phyloP scores from a whole-genome alignment of 1,140 invertebrate genomes.

The Lasioglossum albipes region DNA sequence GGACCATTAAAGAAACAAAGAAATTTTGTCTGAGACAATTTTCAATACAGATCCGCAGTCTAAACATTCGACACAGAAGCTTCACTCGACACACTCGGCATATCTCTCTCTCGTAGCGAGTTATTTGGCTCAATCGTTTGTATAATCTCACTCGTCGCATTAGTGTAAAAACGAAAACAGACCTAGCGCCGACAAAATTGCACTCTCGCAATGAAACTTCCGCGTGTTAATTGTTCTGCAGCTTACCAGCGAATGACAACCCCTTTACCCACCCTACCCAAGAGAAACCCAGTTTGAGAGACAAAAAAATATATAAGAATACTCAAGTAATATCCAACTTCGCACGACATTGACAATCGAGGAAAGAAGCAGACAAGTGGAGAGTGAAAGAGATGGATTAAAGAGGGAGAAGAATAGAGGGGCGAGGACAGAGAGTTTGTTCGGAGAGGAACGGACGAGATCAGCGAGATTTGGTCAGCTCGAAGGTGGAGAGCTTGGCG shows the following conservation, averaged over 20 bases:
- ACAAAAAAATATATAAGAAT: neutral
- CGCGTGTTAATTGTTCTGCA: neutral
- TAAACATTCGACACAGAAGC: too few relatives aligned
- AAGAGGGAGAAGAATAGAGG: neutral
- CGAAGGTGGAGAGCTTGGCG: conserved; percentile 27
- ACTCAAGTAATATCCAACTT: neutral
- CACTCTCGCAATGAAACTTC: too few relatives aligned
- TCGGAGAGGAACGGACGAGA: conserved; percentile 45
- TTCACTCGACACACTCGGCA: too few relatives aligned
- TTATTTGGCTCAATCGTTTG: too few relatives aligned
- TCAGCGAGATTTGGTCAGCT: conserved; percentile 52
- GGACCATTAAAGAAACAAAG: too few relatives aligned
- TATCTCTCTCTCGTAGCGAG: too few relatives aligned
- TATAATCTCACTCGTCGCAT: too few relatives aligned
- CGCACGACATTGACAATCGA: neutral
- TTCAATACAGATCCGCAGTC: too few relatives aligned
- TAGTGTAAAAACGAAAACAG: too few relatives aligned
- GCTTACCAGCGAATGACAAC: neutral
- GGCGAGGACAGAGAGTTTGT: neutral
- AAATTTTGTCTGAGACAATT: too few relatives aligned
- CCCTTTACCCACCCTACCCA: conserved; percentile 2
- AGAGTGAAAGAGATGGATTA: neutral
- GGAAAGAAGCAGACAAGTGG: neutral
- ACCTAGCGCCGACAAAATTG: too few relatives aligned
- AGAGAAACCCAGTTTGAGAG: neutral